Evolutionary conservation across 2,888 invertebrate genomes (phyloP), one percentile per base, ranked within the genome.

Genomic region (Congeria kusceri): DNA sequence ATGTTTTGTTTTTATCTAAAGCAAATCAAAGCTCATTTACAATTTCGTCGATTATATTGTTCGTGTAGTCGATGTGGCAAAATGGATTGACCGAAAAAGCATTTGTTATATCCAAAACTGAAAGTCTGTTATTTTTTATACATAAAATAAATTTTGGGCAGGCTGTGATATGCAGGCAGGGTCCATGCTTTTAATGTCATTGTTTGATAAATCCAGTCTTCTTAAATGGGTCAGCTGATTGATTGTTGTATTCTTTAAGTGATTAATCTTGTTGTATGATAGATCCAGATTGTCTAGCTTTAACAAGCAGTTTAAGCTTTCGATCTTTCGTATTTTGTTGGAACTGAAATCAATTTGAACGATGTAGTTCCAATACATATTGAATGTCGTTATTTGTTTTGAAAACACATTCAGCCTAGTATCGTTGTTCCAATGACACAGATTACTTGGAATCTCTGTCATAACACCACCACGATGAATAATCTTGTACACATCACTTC

Each of bases 401-500:
- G 18, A 18, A 46, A 57, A 69, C n/a, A 18, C 27, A 25, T 49
- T 29, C 20, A 68, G 25, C 29, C 58, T 56, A 28, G 23, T 25
- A 32, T 70, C 69, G 1, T 56, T 47, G 49, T 74, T 62, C 79
- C 70, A 74, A 23, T 79, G 29, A 20, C 79, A 79, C 25, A 79
- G 20, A 58, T 79, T 74, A 63, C 74, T 71, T 57, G 79, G 79
- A 32, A 79, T 58, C 29, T 67, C 62, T 25, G 70, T 70, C 62
- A 74, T 62, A 13, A 58, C 57, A n/a, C 44, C 39, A 32, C 58
- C 11, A 0, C 53, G 46, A n/a, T 64, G 53, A 11, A 56, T 49
- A 18, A 79, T 47, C 28, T 63, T 70, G 28, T 74, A 73, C 11
- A 65, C n/a, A 4, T 28, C 58, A 11, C 25, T 27, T 15, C 49